phyloP scores from a whole-genome alignment of 2,113 vertebrate species.

The Cavia aperea region DNA sequence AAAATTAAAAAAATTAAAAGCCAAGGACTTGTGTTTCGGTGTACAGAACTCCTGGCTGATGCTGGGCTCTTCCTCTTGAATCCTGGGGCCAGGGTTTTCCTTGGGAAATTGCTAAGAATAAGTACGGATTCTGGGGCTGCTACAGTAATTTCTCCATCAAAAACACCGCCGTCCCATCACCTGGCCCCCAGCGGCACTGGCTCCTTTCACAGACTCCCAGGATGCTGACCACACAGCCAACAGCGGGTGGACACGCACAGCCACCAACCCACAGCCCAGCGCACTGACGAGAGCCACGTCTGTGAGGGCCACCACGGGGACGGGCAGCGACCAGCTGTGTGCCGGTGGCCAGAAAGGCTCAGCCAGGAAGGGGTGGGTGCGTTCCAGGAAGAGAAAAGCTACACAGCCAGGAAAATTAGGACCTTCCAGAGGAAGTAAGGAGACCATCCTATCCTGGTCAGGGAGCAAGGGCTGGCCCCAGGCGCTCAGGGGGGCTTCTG shows the following conservation, averaged over 20 bases:
- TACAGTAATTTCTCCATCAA: neutral
- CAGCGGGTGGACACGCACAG: neutral
- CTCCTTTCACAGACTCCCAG: neutral
- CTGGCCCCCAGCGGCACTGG: neutral
- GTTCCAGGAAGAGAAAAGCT: neutral
- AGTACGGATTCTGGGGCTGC: neutral
- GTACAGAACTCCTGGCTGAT: neutral
- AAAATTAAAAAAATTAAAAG: neutral
- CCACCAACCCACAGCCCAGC: neutral
- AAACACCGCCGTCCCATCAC: neutral
- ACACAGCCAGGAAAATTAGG: neutral
- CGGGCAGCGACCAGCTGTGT: neutral
- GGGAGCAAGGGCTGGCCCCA: neutral
- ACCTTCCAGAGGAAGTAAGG: neutral
- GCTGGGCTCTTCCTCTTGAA: neutral
- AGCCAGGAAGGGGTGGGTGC: neutral
- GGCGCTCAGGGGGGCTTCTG: neutral
- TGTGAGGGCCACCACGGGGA: neutral
- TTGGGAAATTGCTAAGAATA: neutral
- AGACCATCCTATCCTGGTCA: neutral
- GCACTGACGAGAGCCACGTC: fast-evolving
- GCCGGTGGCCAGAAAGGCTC: neutral
- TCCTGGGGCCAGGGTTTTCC: neutral
- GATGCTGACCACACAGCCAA: neutral
- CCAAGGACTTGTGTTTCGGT: neutral